Evolutionary conservation across 2,888 invertebrate genomes (phyloP), one percentile per base, ranked within the genome.

Genomic region (Ornithoptera alexandrae): DNA sequence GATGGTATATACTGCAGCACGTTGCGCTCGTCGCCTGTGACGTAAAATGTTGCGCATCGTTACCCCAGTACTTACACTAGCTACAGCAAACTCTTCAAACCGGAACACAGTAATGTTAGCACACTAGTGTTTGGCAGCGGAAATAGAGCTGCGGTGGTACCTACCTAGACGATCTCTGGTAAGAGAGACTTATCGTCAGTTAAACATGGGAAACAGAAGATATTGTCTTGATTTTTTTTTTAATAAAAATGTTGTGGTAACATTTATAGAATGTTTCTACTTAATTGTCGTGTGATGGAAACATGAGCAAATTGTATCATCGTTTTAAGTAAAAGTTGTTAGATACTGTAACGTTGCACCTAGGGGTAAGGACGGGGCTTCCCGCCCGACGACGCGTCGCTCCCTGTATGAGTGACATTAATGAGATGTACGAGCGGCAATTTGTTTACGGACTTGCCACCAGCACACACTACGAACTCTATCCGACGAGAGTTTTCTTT

Each of bases 391-490:
- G 71, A 69, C 71, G 72, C 76, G 76, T 73, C 77, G 72, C 70
- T 72, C 69, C 62, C 74, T 73, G 68, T 72, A 66, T 76, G 76
- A 78, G 74, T 76, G 78, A 78, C 77, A 74, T 75, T 78, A 78
- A 78, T 86, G 86, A 88, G 84, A 84, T 84, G 80, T 82, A 78
- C 80, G 76, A 75, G 73, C 79, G 78, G 78, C 82, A 84, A 85
- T 85, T 84, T 84, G 84, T 82, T 83, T 84, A 83, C 83, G 80
- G 81, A 77, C 79, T 74, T 71, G 71, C 72, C 74, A 77, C 79
- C 77, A 80, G 82, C 81, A 82, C 78, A 76, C 76, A 74, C 59
- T 67, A 61, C 64, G 64, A 50, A 63, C 62, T 60, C 57, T 62
- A 69, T 62, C 57, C 56, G 36, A 53, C 64, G 36, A 50, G 46